Base-by-base conservation (phyloP, 1,140 invertebrate species). In the Protaetia brevitarsis region DNA sequence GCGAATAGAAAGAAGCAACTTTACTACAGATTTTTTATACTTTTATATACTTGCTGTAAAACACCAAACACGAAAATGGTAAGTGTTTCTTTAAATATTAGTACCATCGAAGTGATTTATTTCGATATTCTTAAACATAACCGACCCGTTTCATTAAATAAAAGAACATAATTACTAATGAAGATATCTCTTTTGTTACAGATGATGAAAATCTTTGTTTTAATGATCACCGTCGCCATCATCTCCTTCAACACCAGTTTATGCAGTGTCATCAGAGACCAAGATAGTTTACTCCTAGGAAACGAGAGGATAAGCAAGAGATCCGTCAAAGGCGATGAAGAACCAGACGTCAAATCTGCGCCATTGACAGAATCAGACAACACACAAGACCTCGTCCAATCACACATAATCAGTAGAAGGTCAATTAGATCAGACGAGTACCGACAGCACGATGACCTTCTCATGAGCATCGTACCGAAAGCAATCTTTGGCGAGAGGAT, bases 291-390 rank as follows among this genome's bases (percentile, higher is more conserved):
- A 11, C 16, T 58, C 3, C 28, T 58, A 1, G 56, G 26, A 0
- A 58, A 58, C 7, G 56, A 58, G 23, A 58, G 56, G 23, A 58
- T 58, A 27, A 58, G 56, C 28, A 58, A 58, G 29, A 21, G 56
- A 28, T 58, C 56, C 3, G 13, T 45, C n/a, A 21, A 3, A 2
- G n/a, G 23, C 3, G n/a, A 4, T 3, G 16, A 23, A 19, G 41
- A 23, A 45, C 7, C 41, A 6, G 3, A 13, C 8, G 16, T 16
- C 10, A 16, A 37, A 37, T 3, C 5, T 37, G 1, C n/a, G 3
- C n/a, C 16, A n/a, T n/a, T n/a, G n/a, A n/a, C n/a, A n/a, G n/a
- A n/a, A n/a, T n/a, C n/a, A n/a, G n/a, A n/a, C n/a, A n/a, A n/a
- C n/a, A n/a, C n/a, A n/a, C n/a, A n/a, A n/a, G n/a, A n/a, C 13